Evolutionary conservation across 2,113 vertebrate species (phyloP), one percentile per base, ranked within the genome.

Genomic region (Oreochromis tanganicae): DNA sequence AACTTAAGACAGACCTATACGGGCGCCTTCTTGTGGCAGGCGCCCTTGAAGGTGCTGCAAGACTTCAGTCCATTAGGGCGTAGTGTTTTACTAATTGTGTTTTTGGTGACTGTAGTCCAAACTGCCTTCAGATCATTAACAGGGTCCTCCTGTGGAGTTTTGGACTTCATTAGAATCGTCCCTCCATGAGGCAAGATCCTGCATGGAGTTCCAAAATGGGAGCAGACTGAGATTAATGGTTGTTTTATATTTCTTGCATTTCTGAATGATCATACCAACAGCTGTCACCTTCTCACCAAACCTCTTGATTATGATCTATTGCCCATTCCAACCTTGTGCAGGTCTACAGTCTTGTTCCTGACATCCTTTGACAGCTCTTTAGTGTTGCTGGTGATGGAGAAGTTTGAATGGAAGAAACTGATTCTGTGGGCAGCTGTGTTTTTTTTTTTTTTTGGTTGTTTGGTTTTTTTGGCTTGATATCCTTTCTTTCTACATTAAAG

Each of bases 11-110:
- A 36, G 32, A 36, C 61, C 10, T 66, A 2, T 1, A 36, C 36
- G 5, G 36, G 61, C 1, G 6, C 32, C 0, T n/a, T n/a, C 61
- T 0, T 36, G 61, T 36, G 61, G 9, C 3, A 36, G 61, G 32
- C 9, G 0, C 5, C 17, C 32, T 63, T 66, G 61, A 0, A 0
- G 0, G 32, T n/a, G 32, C 17, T 3, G 61, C 32, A 66, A n/a
- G 32, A 66, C 5, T 36, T 36, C 32, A 0, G 4, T 66, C 61
- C 1, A 66, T 66, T 66, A 66, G 32, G 61, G 32, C 4, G 0
- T 63, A 63, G 59, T 19, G 16, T 63, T 34, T 61, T 61, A 61
- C 57, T 2, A 61, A 61, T 61, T 17, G 8, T 34, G 57, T 63
- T 63, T 16, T 59, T 59, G 13, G 56, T 59, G 27, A 59, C 7